Conservation (phyloP, 1,140 invertebrate species). For the Halesus radiatus region DNA sequence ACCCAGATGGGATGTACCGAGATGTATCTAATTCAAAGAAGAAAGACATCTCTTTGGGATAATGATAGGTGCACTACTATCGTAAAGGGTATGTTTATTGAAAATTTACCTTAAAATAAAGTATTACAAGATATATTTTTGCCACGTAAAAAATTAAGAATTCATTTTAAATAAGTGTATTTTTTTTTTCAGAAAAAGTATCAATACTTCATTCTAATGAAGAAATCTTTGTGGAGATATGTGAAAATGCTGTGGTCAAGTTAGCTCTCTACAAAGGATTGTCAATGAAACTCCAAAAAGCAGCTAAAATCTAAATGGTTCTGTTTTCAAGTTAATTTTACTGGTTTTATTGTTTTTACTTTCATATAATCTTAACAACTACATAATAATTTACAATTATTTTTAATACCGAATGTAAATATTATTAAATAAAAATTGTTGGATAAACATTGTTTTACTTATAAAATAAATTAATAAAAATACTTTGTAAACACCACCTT, state of each 20-base stretch:
- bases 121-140: not conserved
- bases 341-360: too few relatives aligned
- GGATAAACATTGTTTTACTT: too few relatives aligned
- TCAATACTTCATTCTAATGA: conserved; percentile 65
- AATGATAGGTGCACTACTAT: not conserved
- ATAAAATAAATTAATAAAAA: too few relatives aligned
- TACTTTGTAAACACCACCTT: too few relatives aligned
- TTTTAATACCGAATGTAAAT: too few relatives aligned
- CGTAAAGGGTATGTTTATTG: conserved; percentile 30
- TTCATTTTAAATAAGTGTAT: conserved; percentile 58
- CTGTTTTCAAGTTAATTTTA: too few relatives aligned
- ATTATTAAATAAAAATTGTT: too few relatives aligned
- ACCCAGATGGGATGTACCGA: conserved; percentile 64
- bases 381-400: too few relatives aligned
- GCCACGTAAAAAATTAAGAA: not conserved
- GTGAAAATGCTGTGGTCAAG: conserved; percentile 42
- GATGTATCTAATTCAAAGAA: conserved; percentile 59
- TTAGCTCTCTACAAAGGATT: conserved; percentile 45
- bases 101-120: not conserved
- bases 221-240: conserved; percentile 59
- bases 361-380: too few relatives aligned
- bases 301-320: too few relatives aligned
- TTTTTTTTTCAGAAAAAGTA: conserved; percentile 60
- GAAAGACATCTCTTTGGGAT: conserved; percentile 49
- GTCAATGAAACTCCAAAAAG: conserved; percentile 23